phyloP scores from a whole-genome alignment of 2,113 vertebrate species.

The Todiramphus chloris region DNA sequence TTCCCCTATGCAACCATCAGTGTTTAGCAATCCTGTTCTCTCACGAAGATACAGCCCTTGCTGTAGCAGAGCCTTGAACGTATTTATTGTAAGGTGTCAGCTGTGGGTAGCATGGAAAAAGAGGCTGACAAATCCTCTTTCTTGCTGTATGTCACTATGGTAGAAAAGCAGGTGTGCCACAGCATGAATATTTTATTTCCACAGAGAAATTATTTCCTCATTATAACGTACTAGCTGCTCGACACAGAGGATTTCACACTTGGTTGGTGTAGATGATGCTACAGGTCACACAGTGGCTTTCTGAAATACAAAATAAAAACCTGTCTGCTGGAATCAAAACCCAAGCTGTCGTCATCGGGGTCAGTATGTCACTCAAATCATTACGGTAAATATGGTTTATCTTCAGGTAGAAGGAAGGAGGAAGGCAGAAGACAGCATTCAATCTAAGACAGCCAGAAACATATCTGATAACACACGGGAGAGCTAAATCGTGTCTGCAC shows the following conservation, averaged over 20 bases:
- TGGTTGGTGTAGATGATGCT: not conserved
- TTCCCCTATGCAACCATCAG: not conserved
- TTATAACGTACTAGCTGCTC: not conserved
- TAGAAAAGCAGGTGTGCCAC: not conserved
- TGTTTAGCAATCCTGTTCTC: not conserved
- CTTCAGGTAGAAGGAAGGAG: not conserved
- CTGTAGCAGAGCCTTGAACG: not conserved
- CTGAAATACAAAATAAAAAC: conserved; percentile 11
- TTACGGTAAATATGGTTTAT: not conserved
- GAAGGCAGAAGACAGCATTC: not conserved
- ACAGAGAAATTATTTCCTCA: conserved; percentile 15
- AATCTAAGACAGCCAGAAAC: not conserved
- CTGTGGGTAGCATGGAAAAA: not conserved
- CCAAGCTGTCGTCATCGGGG: not conserved
- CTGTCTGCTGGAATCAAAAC: not conserved
- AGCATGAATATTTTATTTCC: conserved; percentile 8
- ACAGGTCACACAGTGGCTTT: not conserved
- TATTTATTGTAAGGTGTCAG: not conserved
- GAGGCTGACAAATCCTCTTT: conserved; percentile 16
- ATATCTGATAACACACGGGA: not conserved
- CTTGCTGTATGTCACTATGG: not conserved
- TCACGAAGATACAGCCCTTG: not conserved
- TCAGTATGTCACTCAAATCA: not conserved
- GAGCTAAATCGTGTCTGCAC: not conserved
- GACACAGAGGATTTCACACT: conserved; percentile 21